phyloP scores from a whole-genome alignment of 2,113 vertebrate genomes.

The Muscicapa adusta region DNA sequence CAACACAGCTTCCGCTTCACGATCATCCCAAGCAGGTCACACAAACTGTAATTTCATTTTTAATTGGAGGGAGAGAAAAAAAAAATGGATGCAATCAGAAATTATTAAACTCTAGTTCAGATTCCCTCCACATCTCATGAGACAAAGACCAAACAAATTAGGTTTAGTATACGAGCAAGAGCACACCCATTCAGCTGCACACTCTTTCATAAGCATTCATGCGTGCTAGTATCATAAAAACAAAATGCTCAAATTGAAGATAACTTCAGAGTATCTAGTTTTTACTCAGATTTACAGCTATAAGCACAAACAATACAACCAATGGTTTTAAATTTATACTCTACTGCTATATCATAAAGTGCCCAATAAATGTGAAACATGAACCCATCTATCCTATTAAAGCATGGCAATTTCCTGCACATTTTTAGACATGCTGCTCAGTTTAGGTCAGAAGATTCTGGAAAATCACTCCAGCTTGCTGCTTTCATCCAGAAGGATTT shows the following conservation, averaged over 20 bases:
- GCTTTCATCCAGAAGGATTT: constrained; percentile 55
- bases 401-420: constrained; percentile 54
- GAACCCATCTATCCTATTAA: constrained; percentile 44
- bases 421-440: constrained; percentile 50
- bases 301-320: constrained; percentile 51
- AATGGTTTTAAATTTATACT: constrained; percentile 58
- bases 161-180: constrained; percentile 60
- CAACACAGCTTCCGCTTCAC: background rate
- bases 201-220: constrained; percentile 47
- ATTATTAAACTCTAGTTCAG: constrained; percentile 33
- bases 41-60: background rate
- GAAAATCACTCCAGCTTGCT: constrained; percentile 50
- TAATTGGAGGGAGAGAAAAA: background rate
- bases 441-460: constrained; percentile 52
- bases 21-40: background rate
- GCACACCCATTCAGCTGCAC: constrained; percentile 62
- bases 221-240: constrained; percentile 64
- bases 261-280: constrained; percentile 51
- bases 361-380: background rate
- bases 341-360: constrained; percentile 35
- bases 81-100: constrained; percentile 58
- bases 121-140: constrained; percentile 61
- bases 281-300: constrained; percentile 65
- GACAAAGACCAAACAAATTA: constrained; percentile 66
- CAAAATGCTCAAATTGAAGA: constrained; percentile 43